Evolutionary conservation across 2,113 vertebrate genomes (phyloP), one percentile per base, ranked within the genome.

Genomic region (Gobio gobio): DNA sequence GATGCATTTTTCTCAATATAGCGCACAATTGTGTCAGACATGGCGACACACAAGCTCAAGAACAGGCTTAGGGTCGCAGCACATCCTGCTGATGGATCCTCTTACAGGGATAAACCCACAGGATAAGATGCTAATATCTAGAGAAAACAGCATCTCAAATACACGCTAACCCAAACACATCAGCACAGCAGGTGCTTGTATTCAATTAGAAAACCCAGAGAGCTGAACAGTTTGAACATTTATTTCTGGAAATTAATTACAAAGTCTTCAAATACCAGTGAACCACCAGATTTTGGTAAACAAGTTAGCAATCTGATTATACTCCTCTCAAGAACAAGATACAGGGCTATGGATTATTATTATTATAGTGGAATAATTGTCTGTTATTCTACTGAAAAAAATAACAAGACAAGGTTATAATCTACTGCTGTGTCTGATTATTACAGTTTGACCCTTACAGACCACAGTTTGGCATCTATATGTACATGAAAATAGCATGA

Each of bases 201-300:
- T 66, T 81, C 26, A 81, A 66, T 81, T 66, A 81, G 61, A 20
- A 81, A 33, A 82, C 63, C 20, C 66, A 54, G 22, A 77, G 14
- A 93, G 89, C 90, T 87, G 87, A 93, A 91, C 93, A 93, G 92
- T 93, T 94, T 92, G 92, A 95, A 95, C 93, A 93, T 95, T 95
- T 95, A 95, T 95, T 95, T 93, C 90, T 92, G 92, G 93, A 94
- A 94, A 95, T 92, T 91, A 93, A 91, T 94, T 94, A 95, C 93
- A 95, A 95, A 95, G 93, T 90, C 89, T 94, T 91, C 93, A 94
- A 95, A 93, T 91, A 93, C 87, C 87, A 89, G 88, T 91, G 92
- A 91, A 92, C 91, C 92, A 91, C 92, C 92, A 93, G 93, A 92
- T 93, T 91, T 89, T 93, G 88, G 85, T 91, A 91, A 90, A 87